A percentile compares a stretch with the other conserved stretches of the same genome.
These are phyloP conservation scores for Tachystola acroxantha DNA, from an alignment of 2,888 invertebrate genomes.

Conservation along the genomic window DNA sequence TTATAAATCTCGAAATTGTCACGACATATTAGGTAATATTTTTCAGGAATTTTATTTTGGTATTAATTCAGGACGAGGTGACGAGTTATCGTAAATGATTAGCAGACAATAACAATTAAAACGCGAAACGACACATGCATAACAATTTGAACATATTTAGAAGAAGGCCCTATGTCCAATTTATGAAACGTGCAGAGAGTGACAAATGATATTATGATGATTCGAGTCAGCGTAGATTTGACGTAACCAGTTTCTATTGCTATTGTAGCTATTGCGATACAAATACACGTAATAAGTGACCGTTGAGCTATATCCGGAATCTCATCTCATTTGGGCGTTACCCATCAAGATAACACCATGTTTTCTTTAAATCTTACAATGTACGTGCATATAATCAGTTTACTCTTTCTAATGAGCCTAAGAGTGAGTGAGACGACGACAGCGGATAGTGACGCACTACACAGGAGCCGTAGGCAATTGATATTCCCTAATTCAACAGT, in stretches of 20 bases:
- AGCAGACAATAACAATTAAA: too few relatives aligned
- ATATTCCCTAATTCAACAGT: conserved; percentile 40
- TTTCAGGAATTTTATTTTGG: too few relatives aligned
- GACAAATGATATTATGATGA: too few relatives aligned
- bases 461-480: conserved; percentile 46
- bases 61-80: too few relatives aligned
- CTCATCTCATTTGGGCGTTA: conserved; percentile 1
- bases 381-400: conserved; percentile 1
- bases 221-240: too few relatives aligned
- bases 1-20: too few relatives aligned
- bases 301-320: not conserved
- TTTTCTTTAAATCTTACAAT: conserved; percentile 5
- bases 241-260: conserved; percentile 1
- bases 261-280: conserved; percentile 4
- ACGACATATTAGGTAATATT: too few relatives aligned
- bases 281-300: conserved; percentile 8
- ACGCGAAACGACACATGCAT: too few relatives aligned
- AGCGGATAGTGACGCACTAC: conserved; percentile 23
- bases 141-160: too few relatives aligned
- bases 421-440: conserved; percentile 24
- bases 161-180: too few relatives aligned
- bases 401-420: conserved; percentile 5
- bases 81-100: too few relatives aligned
- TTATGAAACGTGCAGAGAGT: too few relatives aligned
- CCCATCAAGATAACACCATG: conserved; percentile 9